Percentiles rank a stretch among this genome's conserved stretches.
Evolutionary conservation across 2,888 invertebrate genomes (phyloP).

Genomic region (Caenorhabditis sp.): DNA sequence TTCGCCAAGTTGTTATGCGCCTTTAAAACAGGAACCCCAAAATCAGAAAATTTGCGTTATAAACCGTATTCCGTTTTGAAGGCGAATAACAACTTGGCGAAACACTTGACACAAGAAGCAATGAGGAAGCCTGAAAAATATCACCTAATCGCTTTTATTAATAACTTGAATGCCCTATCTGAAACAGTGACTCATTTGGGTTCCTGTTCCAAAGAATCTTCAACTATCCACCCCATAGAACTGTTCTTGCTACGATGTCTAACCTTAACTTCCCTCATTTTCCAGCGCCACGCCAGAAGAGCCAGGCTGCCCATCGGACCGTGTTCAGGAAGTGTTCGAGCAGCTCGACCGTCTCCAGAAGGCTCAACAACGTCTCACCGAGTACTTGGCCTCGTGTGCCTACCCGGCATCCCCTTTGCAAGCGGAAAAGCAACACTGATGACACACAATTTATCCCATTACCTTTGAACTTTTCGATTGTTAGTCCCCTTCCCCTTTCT

Average conservation of each 20-base stretch:
- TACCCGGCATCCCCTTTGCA: slow-evolving; percentile 20
- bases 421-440: slow-evolving; percentile 23
- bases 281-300: slow-evolving; percentile 55
- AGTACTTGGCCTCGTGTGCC: slow-evolving; percentile 55
- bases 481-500: background rate
- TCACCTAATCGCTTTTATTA: no score
- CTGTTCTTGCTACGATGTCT: background rate
- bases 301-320: slow-evolving; percentile 44
- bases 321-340: slow-evolving; percentile 53
- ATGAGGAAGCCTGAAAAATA: no score
- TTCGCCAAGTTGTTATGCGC: no score
- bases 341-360: slow-evolving; percentile 50
- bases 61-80: no score
- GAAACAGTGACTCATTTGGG: no score
- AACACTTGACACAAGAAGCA: no score
- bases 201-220: background rate
- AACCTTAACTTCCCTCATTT: background rate
- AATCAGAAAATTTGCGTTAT: no score
- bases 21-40: no score
- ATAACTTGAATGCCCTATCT: no score
- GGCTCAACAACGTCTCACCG: slow-evolving; percentile 54
- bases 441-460: no score
- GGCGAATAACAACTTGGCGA: no score
- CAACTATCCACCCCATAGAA: background rate
- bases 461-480: no score